Conservation (phyloP, 2,888 invertebrate genomes). For the Dicyrtoma fusca region DNA sequence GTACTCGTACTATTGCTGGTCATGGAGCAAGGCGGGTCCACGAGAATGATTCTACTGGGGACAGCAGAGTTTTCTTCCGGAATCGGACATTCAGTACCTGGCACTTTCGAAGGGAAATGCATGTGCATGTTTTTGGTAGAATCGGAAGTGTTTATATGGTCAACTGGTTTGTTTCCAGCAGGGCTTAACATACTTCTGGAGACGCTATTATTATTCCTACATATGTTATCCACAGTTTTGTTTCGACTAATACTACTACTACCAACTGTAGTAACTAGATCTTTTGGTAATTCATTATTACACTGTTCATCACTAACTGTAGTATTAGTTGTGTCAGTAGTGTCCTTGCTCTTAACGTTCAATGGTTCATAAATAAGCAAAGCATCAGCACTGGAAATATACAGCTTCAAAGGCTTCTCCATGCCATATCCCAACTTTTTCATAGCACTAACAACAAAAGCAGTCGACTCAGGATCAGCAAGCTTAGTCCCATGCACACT, state of each 20-base stretch:
- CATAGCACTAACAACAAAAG: conserved; percentile 34
- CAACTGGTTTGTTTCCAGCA: neutral
- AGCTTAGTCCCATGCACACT: neutral
- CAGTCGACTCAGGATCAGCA: conserved; percentile 20
- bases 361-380: conserved; percentile 53
- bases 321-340: conserved; percentile 25
- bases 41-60: neutral
- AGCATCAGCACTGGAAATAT: conserved; percentile 56
- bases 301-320: conserved; percentile 9
- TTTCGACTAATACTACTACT: conserved; percentile 13
- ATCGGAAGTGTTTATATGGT: too few relatives aligned
- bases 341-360: conserved; percentile 10
- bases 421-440: conserved; percentile 52
- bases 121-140: too few relatives aligned
- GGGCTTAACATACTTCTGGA: neutral
- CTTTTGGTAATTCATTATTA: conserved; percentile 1
- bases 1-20: conserved; percentile 1
- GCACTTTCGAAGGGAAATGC: neutral
- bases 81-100: too few relatives aligned
- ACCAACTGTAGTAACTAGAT: neutral
- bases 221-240: too few relatives aligned
- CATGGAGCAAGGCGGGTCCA: conserved; percentile 10
- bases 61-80: too few relatives aligned
- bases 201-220: neutral
- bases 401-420: conserved; percentile 49